phyloP scores from a whole-genome alignment of 2,888 invertebrate genomes.

The Mesorhabditis sp. region DNA sequence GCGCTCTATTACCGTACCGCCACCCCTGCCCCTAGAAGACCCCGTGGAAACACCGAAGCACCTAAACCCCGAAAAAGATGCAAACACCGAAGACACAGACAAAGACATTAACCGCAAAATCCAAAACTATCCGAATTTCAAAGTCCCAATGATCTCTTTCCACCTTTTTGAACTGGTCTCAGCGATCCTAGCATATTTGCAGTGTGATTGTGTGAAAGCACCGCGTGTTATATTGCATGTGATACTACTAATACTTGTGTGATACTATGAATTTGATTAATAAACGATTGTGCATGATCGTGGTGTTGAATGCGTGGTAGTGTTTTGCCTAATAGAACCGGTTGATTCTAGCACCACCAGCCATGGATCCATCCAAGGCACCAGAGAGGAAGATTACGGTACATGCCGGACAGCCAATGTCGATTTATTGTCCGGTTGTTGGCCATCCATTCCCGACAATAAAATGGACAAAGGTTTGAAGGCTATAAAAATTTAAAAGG shows the following conservation, averaged over 20 bases:
- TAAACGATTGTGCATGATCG: constrained; percentile 7
- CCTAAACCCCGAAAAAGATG: constrained; percentile 1
- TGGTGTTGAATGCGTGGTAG: constrained; percentile 10
- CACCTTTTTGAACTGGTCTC: background rate
- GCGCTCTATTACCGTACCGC: background rate
- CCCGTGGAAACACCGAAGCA: background rate
- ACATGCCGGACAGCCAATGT: constrained; percentile 43
- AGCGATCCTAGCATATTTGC: background rate
- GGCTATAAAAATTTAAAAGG: background rate
- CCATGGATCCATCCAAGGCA: constrained; percentile 56
- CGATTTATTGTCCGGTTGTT: constrained; percentile 51
- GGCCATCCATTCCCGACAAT: constrained; percentile 55
- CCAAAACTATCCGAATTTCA: too few relatives aligned
- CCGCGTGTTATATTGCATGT: background rate
- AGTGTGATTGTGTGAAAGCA: background rate
- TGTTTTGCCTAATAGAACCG: background rate
- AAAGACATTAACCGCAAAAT: too few relatives aligned
- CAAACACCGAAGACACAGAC: background rate
- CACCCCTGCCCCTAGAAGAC: background rate
- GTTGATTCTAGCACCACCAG: constrained; percentile 59
- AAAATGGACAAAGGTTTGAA: constrained; percentile 43
- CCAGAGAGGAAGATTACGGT: constrained; percentile 32
- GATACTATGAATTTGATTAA: background rate
- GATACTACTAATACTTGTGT: background rate
- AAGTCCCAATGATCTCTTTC: too few relatives aligned